phyloP scores from a whole-genome alignment of 2,797 vertebrate species.

The Mormyrops attenuatus region DNA sequence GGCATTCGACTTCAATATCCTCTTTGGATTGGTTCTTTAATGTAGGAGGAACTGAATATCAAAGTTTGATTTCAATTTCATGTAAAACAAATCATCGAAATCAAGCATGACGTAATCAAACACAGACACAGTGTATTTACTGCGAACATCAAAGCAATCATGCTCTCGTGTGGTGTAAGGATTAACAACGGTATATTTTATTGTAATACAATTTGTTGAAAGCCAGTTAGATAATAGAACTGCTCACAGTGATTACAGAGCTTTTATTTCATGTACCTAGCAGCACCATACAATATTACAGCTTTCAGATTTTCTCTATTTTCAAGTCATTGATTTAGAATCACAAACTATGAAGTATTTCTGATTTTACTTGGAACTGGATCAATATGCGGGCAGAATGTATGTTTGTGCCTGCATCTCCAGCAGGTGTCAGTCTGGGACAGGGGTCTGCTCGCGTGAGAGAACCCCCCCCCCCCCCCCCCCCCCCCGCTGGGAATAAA shows the following conservation, averaged over 20 bases:
- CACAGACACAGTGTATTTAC: neutral
- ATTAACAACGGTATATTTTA: neutral
- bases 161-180: neutral
- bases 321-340: neutral
- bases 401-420: neutral
- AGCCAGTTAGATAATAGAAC: neutral
- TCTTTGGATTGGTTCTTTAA: neutral
- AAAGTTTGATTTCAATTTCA: neutral
- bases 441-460: neutral
- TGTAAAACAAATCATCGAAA: neutral
- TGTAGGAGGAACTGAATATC: neutral
- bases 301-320: neutral
- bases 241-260: neutral
- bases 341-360: neutral
- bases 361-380: neutral
- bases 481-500: neutral
- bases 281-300: neutral
- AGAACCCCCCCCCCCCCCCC: neutral
- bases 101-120: neutral
- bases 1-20: neutral
- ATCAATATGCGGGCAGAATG: neutral
- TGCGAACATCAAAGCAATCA: neutral
- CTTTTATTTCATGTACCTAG: neutral
- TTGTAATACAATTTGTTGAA: neutral
- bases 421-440: conserved; percentile 52